Conservation (phyloP, 2,888 invertebrate genomes). For the Actias luna region DNA sequence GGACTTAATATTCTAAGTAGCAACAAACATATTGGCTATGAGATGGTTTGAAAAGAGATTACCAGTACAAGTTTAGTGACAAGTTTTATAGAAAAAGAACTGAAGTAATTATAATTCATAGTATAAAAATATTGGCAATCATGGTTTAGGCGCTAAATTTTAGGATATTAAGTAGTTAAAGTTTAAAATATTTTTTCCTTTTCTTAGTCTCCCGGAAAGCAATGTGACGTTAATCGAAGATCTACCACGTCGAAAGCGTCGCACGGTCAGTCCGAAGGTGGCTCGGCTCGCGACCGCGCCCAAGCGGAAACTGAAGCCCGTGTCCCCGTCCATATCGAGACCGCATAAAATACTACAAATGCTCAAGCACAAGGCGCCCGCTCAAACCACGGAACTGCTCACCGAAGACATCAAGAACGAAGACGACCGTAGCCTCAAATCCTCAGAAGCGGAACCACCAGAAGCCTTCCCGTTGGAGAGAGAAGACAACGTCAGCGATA, state of each 20-base stretch:
- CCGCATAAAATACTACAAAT: constrained; percentile 65
- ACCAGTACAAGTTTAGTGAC: too few relatives aligned
- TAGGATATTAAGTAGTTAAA: too few relatives aligned
- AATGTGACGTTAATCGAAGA: constrained; percentile 60
- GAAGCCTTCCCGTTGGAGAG: constrained; percentile 64
- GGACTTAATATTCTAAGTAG: too few relatives aligned
- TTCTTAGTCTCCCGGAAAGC: constrained; percentile 54
- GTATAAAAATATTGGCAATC: neutral
- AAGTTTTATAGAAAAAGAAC: too few relatives aligned
- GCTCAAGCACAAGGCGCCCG: constrained; percentile 58
- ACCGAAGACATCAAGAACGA: constrained; percentile 39
- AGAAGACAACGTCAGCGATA: constrained; percentile 60
- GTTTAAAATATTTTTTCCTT: neutral
- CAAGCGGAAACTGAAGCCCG: constrained; percentile 61
- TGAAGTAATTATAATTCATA: too few relatives aligned
- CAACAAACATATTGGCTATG: too few relatives aligned
- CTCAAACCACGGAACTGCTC: constrained; percentile 37
- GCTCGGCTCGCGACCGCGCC: constrained; percentile 52
- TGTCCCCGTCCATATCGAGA: constrained; percentile 46
- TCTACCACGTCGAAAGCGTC: constrained; percentile 53
- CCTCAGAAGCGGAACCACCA: constrained; percentile 58
- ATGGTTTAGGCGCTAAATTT: neutral
- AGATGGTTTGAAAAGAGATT: too few relatives aligned
- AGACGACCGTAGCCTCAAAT: constrained; percentile 33
- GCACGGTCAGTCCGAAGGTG: constrained; percentile 50